Conservation (phyloP, 2,113 vertebrate species). For the Muntiacus reevesi region DNA sequence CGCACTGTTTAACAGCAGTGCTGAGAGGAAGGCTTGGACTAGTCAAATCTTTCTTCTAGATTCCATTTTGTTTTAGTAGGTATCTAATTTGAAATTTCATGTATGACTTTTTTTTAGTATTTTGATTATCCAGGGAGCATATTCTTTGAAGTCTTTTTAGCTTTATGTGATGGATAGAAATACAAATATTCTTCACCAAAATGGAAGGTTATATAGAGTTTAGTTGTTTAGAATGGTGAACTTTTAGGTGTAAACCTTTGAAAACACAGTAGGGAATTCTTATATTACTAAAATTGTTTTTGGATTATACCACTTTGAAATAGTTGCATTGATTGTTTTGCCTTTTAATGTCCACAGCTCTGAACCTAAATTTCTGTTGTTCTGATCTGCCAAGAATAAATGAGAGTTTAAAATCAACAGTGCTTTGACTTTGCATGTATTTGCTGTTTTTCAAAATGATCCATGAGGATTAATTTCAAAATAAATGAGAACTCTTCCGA, state of each 20-base stretch:
- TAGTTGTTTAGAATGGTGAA: neutral
- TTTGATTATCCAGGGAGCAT: neutral
- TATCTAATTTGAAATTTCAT: conserved; percentile 29
- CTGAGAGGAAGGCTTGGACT: neutral
- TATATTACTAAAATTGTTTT: neutral
- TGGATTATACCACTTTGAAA: neutral
- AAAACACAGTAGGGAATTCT: neutral
- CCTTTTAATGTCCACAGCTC: neutral
- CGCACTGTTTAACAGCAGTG: neutral
- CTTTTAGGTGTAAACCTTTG: neutral
- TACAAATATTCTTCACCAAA: neutral
- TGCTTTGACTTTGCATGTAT: neutral
- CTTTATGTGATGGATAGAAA: neutral
- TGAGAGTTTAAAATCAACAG: neutral
- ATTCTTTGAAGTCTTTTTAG: neutral
- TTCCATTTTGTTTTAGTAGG: neutral
- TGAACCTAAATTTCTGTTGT: neutral
- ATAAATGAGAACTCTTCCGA: neutral
- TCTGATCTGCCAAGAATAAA: conserved; percentile 30
- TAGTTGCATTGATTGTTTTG: neutral
- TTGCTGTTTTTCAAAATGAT: neutral
- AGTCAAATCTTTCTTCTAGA: neutral
- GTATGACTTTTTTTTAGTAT: neutral
- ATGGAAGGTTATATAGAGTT: neutral
- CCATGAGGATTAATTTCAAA: neutral